A percentile compares a stretch with the other conserved stretches of the same genome.
Conservation (phyloP, 2,113 vertebrate genomes). For the Ptilorrhoa leucosticta region DNA sequence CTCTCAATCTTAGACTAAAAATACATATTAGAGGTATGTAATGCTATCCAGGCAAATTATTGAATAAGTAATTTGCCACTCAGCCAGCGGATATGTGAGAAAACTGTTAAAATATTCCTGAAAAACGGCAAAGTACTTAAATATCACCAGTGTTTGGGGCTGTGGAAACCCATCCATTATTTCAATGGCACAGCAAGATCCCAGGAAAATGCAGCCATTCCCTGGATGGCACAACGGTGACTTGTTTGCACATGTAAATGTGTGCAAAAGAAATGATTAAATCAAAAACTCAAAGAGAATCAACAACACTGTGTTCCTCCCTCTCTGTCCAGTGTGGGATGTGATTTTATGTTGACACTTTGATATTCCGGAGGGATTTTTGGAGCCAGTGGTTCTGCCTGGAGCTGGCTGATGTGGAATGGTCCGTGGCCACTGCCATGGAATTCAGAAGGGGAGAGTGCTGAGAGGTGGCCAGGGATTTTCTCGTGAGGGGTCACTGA, state of each 20-base stretch:
- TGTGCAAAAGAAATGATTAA: neutral
- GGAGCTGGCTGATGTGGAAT: neutral
- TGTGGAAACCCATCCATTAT: neutral
- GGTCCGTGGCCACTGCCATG: neutral
- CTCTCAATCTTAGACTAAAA: neutral
- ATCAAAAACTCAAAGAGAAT: neutral
- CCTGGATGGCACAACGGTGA: neutral
- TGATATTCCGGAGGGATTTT: neutral
- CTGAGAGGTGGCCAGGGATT: neutral
- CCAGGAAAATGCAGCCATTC: neutral
- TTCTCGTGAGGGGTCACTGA: neutral
- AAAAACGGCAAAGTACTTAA: neutral
- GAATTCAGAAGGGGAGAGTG: neutral
- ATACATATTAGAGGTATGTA: neutral
- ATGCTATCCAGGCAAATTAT: neutral
- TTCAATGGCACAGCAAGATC: neutral
- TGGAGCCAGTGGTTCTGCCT: neutral
- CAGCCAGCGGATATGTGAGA: neutral
- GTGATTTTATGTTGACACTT: neutral
- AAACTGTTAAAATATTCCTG: neutral
- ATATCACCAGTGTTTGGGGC: no score
- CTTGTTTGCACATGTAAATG: accelerated
- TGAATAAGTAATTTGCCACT: neutral
- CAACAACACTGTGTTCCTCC: no score
- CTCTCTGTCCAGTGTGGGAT: neutral